Conservation (phyloP, 2,888 invertebrate species). For the Pemphredon lugubris region DNA sequence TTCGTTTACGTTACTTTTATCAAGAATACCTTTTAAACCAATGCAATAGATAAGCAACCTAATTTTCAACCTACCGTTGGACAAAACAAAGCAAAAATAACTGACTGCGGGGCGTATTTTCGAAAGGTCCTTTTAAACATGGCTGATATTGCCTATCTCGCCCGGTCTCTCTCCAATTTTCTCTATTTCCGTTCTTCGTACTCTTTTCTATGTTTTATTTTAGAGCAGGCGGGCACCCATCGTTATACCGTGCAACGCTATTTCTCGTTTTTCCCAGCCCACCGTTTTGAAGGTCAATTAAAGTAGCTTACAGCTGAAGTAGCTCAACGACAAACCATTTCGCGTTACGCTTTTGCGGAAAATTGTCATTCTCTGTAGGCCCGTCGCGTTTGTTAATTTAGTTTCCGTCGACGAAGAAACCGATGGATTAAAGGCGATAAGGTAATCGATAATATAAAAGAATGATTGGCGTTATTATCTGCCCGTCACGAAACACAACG, state of each 20-base stretch:
- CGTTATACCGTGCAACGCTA: neutral
- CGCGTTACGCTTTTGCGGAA: too few species aligned
- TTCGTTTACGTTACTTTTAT: neutral
- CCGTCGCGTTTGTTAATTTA: too few species aligned
- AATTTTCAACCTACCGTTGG: slow-evolving; percentile 25
- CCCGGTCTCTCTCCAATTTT: neutral
- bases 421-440: too few species aligned
- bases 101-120: slow-evolving; percentile 15
- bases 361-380: too few species aligned
- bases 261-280: neutral
- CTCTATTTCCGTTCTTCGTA: neutral
- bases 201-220: too few species aligned
- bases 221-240: too few species aligned
- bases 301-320: too few species aligned
- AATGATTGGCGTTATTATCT: too few species aligned
- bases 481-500: too few species aligned
- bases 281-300: neutral
- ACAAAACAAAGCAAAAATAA: slow-evolving; percentile 5
- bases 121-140: slow-evolving; percentile 15
- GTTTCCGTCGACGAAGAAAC: too few species aligned
- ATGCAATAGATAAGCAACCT: slow-evolving; percentile 24
- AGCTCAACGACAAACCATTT: too few species aligned
- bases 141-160: slow-evolving; percentile 36
- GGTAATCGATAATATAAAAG: too few species aligned
- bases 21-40: slow-evolving; percentile 14